Evolutionary conservation across 2,113 vertebrate genomes (phyloP).

Genomic region (Leptocoma aspasia): DNA sequence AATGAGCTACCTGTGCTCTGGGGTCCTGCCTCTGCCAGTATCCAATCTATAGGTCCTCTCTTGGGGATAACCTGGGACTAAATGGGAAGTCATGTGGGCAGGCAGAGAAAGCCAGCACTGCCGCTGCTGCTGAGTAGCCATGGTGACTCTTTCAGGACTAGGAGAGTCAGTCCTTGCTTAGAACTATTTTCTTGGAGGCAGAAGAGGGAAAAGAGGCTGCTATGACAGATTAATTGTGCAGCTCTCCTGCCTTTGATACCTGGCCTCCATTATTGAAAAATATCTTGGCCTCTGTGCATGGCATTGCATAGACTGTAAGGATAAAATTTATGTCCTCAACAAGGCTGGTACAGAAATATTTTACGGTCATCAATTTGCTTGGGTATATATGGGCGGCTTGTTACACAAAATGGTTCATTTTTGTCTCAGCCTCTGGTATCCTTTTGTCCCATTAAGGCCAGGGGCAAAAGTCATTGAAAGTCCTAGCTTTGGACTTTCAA

Average conservation of each 20-base stretch:
- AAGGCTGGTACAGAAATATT: neutral
- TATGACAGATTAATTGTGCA: no score
- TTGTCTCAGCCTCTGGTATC: neutral
- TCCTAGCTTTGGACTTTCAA: neutral
- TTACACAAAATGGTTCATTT: neutral
- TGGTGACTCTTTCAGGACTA: neutral
- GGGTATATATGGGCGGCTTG: neutral
- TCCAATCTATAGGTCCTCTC: neutral
- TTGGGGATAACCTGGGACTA: neutral
- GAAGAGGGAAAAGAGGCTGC: neutral
- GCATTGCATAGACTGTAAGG: neutral
- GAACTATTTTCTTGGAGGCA: neutral
- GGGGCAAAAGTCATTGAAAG: no score
- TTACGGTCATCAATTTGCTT: neutral
- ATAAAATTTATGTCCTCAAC: neutral
- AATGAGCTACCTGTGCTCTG: neutral
- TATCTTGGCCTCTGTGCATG: neutral
- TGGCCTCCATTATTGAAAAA: neutral
- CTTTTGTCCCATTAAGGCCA: neutral
- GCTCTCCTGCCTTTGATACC: neutral
- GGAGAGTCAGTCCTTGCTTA: neutral
- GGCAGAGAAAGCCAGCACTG: neutral
- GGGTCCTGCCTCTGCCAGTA: neutral
- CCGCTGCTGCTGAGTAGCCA: neutral
- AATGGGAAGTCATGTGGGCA: rapidly evolving